Evolutionary conservation across 2,888 invertebrate genomes (phyloP).

Genomic region (Caenorhabditis macrosperma): DNA sequence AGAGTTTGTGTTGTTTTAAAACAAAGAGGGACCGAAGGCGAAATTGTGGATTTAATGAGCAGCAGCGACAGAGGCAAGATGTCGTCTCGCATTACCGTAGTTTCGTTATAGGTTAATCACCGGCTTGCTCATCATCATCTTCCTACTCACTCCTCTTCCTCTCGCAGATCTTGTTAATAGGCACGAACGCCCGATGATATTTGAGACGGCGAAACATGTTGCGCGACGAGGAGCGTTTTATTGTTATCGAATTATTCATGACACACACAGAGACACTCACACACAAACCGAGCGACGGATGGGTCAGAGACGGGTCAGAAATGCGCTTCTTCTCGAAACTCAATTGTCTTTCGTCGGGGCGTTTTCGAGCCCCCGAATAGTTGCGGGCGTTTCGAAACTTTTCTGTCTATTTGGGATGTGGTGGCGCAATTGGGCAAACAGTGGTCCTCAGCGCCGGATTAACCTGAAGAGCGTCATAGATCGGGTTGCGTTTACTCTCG

Average conservation of each 20-base stretch:
- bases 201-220: conserved; percentile 41
- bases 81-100: conserved; percentile 46
- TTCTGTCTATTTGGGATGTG: conserved; percentile 1
- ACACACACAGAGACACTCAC: conserved; percentile 27
- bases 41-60: conserved; percentile 37
- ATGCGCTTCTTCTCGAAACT: conserved; percentile 5
- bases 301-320: conserved; percentile 4
- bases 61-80: not conserved
- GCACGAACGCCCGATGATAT: conserved; percentile 40
- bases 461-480: conserved; percentile 31
- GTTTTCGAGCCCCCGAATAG: not conserved
- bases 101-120: conserved; percentile 48
- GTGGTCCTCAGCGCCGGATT: conserved; percentile 13
- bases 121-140: too few relatives aligned
- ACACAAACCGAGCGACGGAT: too few relatives aligned
- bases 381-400: not conserved
- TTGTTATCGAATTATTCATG: conserved; percentile 57
- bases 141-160: not conserved
- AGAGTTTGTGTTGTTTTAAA: conserved; percentile 24
- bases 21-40: not conserved
- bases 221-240: conserved; percentile 38
- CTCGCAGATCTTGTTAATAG: not conserved
- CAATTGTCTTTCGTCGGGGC: not conserved
- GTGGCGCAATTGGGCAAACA: conserved; percentile 29
- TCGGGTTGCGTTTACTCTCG: too few relatives aligned